phyloP scores from a whole-genome alignment of 2,113 vertebrate species.

The Microtus richardsoni region DNA sequence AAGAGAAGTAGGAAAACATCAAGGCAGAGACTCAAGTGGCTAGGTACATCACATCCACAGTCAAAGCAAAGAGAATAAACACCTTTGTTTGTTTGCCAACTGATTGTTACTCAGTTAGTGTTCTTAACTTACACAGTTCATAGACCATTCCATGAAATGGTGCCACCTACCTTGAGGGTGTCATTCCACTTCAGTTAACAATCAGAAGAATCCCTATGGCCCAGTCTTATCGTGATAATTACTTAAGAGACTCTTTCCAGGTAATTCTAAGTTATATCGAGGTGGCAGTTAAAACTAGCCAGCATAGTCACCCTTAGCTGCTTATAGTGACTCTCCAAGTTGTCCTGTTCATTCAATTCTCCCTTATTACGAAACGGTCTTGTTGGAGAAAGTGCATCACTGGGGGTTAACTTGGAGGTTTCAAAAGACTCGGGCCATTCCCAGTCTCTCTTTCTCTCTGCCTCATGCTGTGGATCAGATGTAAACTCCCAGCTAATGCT shows the following conservation, averaged over 20 bases:
- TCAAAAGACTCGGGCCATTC: not conserved
- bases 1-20: too few species aligned
- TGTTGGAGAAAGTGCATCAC: not conserved
- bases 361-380: not conserved
- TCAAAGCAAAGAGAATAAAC: not conserved
- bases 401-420: not conserved
- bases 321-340: not conserved
- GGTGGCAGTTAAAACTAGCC: not conserved
- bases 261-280: not conserved
- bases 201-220: not conserved
- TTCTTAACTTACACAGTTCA: not conserved
- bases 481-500: not conserved
- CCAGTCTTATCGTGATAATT: not conserved
- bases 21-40: not conserved
- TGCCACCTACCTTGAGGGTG: not conserved
- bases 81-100: not conserved
- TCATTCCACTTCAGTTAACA: not conserved
- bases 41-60: not conserved
- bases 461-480: not conserved
- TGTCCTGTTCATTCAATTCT: not conserved
- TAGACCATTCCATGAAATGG: not conserved
- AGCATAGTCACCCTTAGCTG: not conserved
- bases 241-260: not conserved
- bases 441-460: not conserved
- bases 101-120: not conserved